Conservation (phyloP, 2,113 vertebrate species). For the Clarias macrocephalus region DNA sequence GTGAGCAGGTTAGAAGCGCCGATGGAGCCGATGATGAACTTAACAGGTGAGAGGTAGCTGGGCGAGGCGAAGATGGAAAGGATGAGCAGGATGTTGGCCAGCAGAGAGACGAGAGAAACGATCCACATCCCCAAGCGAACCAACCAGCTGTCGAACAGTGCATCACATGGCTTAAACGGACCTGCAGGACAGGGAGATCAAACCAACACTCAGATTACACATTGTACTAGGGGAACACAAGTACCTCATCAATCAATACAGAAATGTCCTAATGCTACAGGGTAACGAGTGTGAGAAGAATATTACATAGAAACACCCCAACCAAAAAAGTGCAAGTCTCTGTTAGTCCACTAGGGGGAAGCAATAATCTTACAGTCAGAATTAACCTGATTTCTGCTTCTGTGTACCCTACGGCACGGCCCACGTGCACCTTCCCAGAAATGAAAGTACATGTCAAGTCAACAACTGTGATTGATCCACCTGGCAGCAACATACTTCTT, state of each 20-base stretch:
- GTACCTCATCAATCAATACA: not conserved
- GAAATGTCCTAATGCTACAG: not conserved
- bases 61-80: conserved; percentile 81
- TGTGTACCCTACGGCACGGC: too few species aligned
- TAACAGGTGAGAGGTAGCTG: conserved; percentile 81
- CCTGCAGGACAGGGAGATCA: conserved; percentile 68
- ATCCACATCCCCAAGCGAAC: conserved; percentile 89
- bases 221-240: not conserved
- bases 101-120: conserved; percentile 79
- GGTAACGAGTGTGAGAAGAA: not conserved
- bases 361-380: not conserved
- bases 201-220: not conserved
- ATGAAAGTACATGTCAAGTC: too few species aligned
- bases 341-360: not conserved
- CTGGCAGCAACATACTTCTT: too few species aligned
- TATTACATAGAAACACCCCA: not conserved
- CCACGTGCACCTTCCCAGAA: too few species aligned
- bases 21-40: conserved; percentile 86
- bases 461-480: too few species aligned
- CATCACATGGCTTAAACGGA: conserved; percentile 92
- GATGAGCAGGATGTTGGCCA: conserved; percentile 84
- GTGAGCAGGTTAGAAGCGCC: conserved; percentile 86
- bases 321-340: not conserved
- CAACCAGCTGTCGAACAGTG: conserved; percentile 92
- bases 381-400: not conserved